Base-by-base conservation (phyloP, 1,140 invertebrate species). In the Nylanderia fulva region DNA sequence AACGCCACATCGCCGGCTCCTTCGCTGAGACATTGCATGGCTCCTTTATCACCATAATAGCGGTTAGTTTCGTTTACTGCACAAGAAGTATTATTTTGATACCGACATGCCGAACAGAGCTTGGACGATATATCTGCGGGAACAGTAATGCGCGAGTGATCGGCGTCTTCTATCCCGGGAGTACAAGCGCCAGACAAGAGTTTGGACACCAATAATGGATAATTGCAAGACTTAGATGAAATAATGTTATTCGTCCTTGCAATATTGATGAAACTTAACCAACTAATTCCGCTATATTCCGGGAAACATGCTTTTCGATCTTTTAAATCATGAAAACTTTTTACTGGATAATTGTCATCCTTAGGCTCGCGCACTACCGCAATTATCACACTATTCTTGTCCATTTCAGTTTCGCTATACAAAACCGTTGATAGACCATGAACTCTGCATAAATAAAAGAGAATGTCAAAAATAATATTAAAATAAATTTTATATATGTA, bases 31-130 rank as follows among this genome's bases (percentile, higher is more conserved):
- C 96, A 97, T 5, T 92, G 91, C 2, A 97, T 85, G 2, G 96
- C 95, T 13, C 96, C 96, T 48, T 95, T 94, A 93, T 96, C 96
- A 0, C 97, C 97, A 90, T 96, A 97, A 93, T 95, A 97, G 66
- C 88, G 80, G 90, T 96, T 96, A 0, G 90, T 92, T 13, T 21
- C 0, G 88, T 95, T 93, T 6, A 93, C 94, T 21, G 93, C 90
- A 71, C 95, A 95, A 13, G 74, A 75, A 0, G 71, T 60, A 61
- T 93, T 90, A 36, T 85, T 84, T 0, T 45, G 11, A 63, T 84
- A 54, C 8, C n/a, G 8, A 72, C 93, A 93, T 48, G 86, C 39
- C 0, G 89, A 88, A 29, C 93, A 93, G 0, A 93, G 82, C 33
- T 88, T 91, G 0, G 64, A 45, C 27, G 54, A 9, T 0, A 63